Base-by-base conservation (phyloP, 2,113 vertebrate genomes). In the Onychostoma macrolepis region DNA sequence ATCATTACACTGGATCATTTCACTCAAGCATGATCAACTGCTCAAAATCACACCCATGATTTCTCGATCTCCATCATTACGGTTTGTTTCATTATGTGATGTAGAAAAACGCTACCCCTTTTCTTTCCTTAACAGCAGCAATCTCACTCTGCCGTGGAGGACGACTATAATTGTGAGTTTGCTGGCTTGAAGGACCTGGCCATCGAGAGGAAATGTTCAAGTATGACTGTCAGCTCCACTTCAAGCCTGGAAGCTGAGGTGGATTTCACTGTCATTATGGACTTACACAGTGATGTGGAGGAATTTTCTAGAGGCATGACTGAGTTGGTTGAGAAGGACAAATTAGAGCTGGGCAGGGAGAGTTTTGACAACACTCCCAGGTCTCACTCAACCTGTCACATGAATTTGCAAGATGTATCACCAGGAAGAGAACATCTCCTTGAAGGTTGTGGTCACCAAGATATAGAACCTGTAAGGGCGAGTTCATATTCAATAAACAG, bases 121-220 rank as follows among this genome's bases (percentile, higher is more conserved):
- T 28, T 94, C 80, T 94, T 87, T 94, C 81, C 28, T 80, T 69
- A 88, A 80, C 93, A 96, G 94, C 94, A 90, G 89, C 94, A 94
- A 76, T 89, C 92, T 0, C 86, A 86, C 79, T 58, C 90, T 1
- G 85, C 90, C 76, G 88, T 89, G 0, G 98, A 99, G 89, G 97
- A 97, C 48, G 97, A 98, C 89, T 96, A 96, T 92, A 97, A 98
- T 91, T 96, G 94, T 80, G 96, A 97, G 53, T 50, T 38, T 75
- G 94, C 96, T 0, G 93, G 95, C 58, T 96, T 97, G 93, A 97
- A 97, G 90, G 97, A 99, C 85, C 93, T 99, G 92, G 95, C 96
- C 91, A 99, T 98, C 0, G 98, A 99, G 89, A 97, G 97, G 84
- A 99, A 98, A 92, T 99, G 96, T 93, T 98, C 97, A 92, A 99